A percentile compares a stretch with the other conserved stretches of the same genome.
phyloP scores from a whole-genome alignment of 2,888 invertebrate genomes.

The Epinotia brunnichana region DNA sequence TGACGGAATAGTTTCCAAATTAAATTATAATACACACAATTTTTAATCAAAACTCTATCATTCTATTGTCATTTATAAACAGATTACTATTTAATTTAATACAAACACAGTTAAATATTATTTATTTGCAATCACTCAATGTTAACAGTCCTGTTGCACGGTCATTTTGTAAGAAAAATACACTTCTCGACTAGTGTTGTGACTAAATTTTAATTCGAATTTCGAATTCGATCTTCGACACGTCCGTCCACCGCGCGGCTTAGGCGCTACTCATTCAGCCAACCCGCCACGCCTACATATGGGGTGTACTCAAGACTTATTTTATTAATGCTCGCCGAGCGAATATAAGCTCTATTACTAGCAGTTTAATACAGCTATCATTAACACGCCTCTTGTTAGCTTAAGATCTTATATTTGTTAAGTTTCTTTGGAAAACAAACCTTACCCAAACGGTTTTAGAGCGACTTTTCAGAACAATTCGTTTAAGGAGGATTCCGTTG shows the following conservation, averaged over 20 bases:
- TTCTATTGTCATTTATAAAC: neutral
- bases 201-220: constrained; percentile 5
- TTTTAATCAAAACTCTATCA: neutral
- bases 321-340: constrained; percentile 69
- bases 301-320: constrained; percentile 80
- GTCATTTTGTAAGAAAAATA: constrained; percentile 14
- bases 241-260: constrained; percentile 62
- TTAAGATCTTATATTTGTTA: constrained; percentile 47
- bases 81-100: neutral
- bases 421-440: constrained; percentile 7
- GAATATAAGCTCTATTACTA: constrained; percentile 76
- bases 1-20: neutral
- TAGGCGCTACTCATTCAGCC: constrained; percentile 57
- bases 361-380: constrained; percentile 64
- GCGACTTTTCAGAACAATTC: neutral
- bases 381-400: constrained; percentile 51
- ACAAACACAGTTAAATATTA: neutral
- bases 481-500: neutral
- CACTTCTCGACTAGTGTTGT: constrained; percentile 32
- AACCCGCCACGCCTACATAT: constrained; percentile 75
- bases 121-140: neutral
- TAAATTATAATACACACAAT: neutral
- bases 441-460: neutral
- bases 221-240: constrained; percentile 51
- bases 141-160: neutral